phyloP scores from a whole-genome alignment of 2,888 invertebrate genomes.

The Exephanes ischioxanthus region DNA sequence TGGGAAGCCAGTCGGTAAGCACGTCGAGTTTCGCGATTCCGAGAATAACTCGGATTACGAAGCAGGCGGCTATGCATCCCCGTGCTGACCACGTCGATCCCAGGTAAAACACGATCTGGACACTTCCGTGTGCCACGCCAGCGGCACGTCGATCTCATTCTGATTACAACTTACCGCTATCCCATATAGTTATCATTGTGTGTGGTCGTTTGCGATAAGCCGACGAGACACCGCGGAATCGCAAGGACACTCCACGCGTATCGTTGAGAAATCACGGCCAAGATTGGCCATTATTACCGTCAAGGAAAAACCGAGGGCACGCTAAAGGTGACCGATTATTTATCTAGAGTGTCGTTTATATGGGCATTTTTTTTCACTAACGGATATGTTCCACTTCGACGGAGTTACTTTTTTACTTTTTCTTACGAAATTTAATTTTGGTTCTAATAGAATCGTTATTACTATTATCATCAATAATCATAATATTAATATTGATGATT shows the following conservation, averaged over 20 bases:
- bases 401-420: too few relatives aligned
- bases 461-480: too few relatives aligned
- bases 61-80: constrained; percentile 17
- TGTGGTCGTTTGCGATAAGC: constrained; percentile 31
- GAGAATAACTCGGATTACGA: constrained; percentile 63
- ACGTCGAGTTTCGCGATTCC: constrained; percentile 43
- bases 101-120: constrained; percentile 61
- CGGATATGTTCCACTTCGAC: too few relatives aligned
- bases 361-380: neutral
- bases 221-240: constrained; percentile 21
- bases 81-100: constrained; percentile 60
- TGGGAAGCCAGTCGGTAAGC: constrained; percentile 13
- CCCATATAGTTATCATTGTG: neutral
- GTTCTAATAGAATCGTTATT: too few relatives aligned
- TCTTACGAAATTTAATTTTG: too few relatives aligned
- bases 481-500: too few relatives aligned
- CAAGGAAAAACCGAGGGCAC: neutral
- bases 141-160: constrained; percentile 37
- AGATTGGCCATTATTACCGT: neutral
- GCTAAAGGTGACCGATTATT: neutral
- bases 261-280: neutral
- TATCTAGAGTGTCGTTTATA: neutral
- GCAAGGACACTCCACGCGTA: constrained; percentile 14
- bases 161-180: constrained; percentile 29
- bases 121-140: constrained; percentile 58